phyloP scores from a whole-genome alignment of 2,888 invertebrate species.

The Nycteola revayana region DNA sequence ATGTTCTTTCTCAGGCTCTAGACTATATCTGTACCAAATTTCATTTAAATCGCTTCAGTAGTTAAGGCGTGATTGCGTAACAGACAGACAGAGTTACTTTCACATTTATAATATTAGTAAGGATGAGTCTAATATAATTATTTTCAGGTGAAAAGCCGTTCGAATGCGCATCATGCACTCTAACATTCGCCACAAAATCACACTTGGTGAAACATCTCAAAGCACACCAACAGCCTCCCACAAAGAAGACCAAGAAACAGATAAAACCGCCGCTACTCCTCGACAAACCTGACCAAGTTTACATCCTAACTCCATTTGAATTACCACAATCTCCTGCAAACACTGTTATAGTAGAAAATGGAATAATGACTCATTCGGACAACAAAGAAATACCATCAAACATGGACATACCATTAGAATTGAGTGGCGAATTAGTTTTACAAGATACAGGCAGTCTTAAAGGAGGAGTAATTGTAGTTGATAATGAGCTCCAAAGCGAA shows the following conservation, averaged over 20 bases:
- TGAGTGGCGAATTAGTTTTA: conserved; percentile 49
- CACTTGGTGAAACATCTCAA: conserved; percentile 59
- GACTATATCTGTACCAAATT: too few species aligned
- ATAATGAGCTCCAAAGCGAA: conserved; percentile 32
- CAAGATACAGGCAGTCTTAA: conserved; percentile 49
- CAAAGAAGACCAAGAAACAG: conserved; percentile 30
- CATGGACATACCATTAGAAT: conserved; percentile 47
- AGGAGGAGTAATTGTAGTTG: conserved; percentile 49
- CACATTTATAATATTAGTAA: too few species aligned
- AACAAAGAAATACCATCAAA: conserved; percentile 16
- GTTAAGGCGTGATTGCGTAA: too few species aligned
- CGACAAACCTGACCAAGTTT: not conserved
- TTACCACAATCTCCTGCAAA: too few species aligned
- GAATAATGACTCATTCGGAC: not conserved
- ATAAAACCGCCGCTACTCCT: not conserved
- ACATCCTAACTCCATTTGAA: too few species aligned
- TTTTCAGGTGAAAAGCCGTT: conserved; percentile 67
- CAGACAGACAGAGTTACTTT: too few species aligned
- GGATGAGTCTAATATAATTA: too few species aligned
- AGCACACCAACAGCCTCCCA: conserved; percentile 45
- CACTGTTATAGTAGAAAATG: too few species aligned
- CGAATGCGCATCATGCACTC: conserved; percentile 56
- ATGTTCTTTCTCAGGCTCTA: too few species aligned
- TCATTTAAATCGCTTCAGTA: too few species aligned
- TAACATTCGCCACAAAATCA: conserved; percentile 56